Evolutionary conservation across 1,140 invertebrate species (phyloP).

Genomic region (Dreissena rostriformis): DNA sequence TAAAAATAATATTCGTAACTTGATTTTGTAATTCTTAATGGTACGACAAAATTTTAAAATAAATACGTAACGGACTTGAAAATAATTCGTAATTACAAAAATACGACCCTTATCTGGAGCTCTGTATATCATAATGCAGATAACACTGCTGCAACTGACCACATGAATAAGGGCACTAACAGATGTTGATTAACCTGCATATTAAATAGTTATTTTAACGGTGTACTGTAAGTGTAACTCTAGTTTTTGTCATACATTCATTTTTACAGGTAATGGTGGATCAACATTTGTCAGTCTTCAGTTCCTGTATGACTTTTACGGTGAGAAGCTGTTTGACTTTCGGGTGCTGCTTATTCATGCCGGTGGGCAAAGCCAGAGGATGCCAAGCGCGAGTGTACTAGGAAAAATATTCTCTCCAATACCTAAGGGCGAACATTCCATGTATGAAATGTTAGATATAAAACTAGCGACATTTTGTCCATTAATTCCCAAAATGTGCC

Average conservation of each 20-base stretch:
- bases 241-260: not conserved
- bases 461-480: slow-evolving; percentile 82
- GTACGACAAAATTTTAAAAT: too few species aligned
- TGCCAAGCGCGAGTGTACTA: slow-evolving; percentile 81
- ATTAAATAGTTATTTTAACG: too few species aligned
- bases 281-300: slow-evolving; percentile 79
- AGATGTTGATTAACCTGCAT: too few species aligned
- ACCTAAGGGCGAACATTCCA: slow-evolving; percentile 71
- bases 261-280: slow-evolving; percentile 81
- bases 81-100: too few species aligned
- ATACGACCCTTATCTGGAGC: too few species aligned
- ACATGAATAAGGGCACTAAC: not conserved
- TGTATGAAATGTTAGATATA: slow-evolving; percentile 81
- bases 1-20: too few species aligned
- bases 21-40: too few species aligned
- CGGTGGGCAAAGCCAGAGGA: slow-evolving; percentile 82
- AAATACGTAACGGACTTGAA: too few species aligned
- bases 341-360: slow-evolving; percentile 82
- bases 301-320: slow-evolving; percentile 73
- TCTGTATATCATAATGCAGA: too few species aligned
- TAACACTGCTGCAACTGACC: too few species aligned
- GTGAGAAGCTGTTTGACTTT: slow-evolving; percentile 70
- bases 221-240: too few species aligned
- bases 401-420: slow-evolving; percentile 82
- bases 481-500: slow-evolving; percentile 79